Conservation (phyloP, 2,113 vertebrate species). For the Crotalus viridis region DNA sequence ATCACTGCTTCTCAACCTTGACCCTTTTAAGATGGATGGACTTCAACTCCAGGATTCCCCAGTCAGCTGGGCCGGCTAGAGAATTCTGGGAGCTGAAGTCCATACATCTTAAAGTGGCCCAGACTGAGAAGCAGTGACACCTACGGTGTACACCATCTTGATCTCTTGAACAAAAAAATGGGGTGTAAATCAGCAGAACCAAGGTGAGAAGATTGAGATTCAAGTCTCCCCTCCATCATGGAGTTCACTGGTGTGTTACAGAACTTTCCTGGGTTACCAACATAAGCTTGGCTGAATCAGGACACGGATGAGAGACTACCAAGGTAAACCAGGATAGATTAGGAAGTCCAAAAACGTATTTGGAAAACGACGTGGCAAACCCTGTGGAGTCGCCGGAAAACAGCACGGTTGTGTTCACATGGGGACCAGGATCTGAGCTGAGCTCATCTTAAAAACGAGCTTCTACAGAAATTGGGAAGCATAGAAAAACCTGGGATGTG, state of each 20-base stretch:
- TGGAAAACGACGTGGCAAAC: too few species aligned
- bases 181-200: background rate
- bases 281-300: background rate
- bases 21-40: background rate
- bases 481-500: too few species aligned
- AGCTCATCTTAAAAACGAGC: too few species aligned
- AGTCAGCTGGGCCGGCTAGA: too few species aligned
- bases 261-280: background rate
- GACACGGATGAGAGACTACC: too few species aligned
- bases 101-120: background rate
- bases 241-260: background rate
- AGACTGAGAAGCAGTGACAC: background rate
- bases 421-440: too few species aligned
- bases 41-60: background rate
- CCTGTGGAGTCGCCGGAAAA: too few species aligned
- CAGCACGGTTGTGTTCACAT: too few species aligned
- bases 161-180: background rate
- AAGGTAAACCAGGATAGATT: background rate
- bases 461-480: background rate
- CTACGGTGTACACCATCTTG: background rate
- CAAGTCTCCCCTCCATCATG: background rate
- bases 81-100: background rate
- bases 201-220: background rate
- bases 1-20: background rate
- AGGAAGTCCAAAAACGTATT: background rate